A percentile compares a stretch with the other conserved stretches of the same genome.
Conservation (phyloP, 1,140 invertebrate genomes). For the Lordiphosa stackelbergi region DNA sequence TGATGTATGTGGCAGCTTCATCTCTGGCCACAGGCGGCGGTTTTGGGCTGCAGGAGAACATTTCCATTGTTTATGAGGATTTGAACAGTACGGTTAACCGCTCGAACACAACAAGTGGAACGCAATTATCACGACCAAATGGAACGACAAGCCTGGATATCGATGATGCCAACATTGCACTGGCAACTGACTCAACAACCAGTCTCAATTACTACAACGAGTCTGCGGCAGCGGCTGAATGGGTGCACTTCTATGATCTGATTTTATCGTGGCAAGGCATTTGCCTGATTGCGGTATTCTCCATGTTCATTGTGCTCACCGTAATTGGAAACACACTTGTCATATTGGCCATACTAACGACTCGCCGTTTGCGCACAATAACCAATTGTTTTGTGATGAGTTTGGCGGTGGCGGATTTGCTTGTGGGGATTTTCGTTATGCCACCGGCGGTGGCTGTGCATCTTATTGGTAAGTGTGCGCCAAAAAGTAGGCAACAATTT, state of each 20-base stretch:
- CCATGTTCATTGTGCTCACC: conserved; percentile 81
- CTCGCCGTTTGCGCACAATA: conserved; percentile 91
- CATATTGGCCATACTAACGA: conserved; percentile 93
- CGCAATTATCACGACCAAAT: conserved; percentile 35
- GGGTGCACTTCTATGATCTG: conserved; percentile 73
- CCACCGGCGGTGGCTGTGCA: conserved; percentile 90
- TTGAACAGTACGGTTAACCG: conserved; percentile 42
- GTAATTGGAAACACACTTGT: conserved; percentile 93
- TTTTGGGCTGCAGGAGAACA: conserved; percentile 45
- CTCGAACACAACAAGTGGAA: conserved; percentile 5
- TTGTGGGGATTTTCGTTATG: conserved; percentile 96
- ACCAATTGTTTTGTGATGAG: conserved; percentile 97
- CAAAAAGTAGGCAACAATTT: conserved; percentile 9
- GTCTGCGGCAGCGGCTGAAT: conserved; percentile 65
- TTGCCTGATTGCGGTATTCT: conserved; percentile 77
- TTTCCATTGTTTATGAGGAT: conserved; percentile 59
- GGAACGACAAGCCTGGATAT: conserved; percentile 22
- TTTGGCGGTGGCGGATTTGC: conserved; percentile 91
- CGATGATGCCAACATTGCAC: not conserved
- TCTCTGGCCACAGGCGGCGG: conserved; percentile 51
- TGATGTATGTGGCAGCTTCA: conserved; percentile 62
- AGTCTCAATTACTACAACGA: conserved; percentile 63
- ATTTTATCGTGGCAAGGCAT: conserved; percentile 73
- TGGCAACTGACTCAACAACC: conserved; percentile 23
- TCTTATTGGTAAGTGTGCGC: conserved; percentile 80